Conservation (phyloP, 35 echinoderm and acorn worm species). For the Apostichopus parvimensis region DNA sequence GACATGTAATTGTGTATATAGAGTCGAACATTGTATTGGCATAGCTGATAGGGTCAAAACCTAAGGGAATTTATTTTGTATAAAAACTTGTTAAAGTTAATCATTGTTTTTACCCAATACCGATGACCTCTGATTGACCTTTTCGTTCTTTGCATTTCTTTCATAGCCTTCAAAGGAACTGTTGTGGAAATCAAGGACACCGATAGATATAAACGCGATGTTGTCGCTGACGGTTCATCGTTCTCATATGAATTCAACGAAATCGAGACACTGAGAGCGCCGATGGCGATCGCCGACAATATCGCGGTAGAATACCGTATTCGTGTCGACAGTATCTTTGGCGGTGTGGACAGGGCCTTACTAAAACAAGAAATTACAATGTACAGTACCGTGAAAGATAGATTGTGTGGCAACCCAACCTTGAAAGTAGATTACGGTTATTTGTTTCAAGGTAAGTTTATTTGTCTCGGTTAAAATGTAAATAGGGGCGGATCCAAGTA, state of each 20-base stretch:
- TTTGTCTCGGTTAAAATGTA: background rate
- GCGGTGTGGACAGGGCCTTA: background rate
- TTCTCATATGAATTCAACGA: background rate
- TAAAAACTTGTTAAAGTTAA: too few relatives aligned
- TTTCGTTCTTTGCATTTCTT: too few relatives aligned
- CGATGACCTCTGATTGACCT: too few relatives aligned
- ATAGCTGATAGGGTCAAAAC: too few relatives aligned
- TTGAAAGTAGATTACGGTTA: background rate
- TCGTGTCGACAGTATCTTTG: background rate
- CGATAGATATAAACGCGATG: background rate
- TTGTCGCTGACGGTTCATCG: background rate
- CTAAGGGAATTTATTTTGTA: too few relatives aligned
- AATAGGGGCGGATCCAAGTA: too few relatives aligned
- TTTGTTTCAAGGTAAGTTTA: conserved; percentile 13
- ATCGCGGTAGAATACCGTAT: background rate
- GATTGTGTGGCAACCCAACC: background rate
- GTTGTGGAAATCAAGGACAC: background rate
- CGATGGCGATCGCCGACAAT: background rate
- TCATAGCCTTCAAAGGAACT: background rate
- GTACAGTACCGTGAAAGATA: background rate
- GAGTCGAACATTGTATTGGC: too few relatives aligned
- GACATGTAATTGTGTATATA: too few relatives aligned
- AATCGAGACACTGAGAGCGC: background rate
- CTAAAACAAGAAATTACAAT: conserved; percentile 10
- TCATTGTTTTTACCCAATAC: too few relatives aligned